Evolutionary conservation across 1,140 invertebrate genomes (phyloP), one percentile per base, ranked within the genome.

Genomic region (Micrasema longulum): DNA sequence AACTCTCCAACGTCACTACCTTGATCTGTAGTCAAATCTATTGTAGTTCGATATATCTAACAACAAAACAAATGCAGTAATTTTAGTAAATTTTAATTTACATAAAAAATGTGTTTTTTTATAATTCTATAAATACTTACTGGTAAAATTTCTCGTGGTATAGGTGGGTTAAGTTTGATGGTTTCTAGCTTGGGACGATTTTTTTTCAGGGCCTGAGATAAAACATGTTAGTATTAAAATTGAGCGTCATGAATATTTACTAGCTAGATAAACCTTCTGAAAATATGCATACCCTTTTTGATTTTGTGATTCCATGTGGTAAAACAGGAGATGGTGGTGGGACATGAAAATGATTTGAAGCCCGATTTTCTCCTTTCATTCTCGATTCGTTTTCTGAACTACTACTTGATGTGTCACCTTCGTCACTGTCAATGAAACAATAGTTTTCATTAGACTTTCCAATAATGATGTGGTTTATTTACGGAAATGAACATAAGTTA

Each of bases 391-490:
- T 80, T 70, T 85, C 83, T 7, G 84, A 88, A 72, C 88, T 89
- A 72, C 88, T 91, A 20, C 89, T 91, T 16, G 90, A 91, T n/a
- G 90, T 89, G 73, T 91, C 91, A 14, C 91, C 92, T 80, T 93
- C 91, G 77, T 93, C 91, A 81, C 92, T 93, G 75, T 48, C 20
- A 9, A 48, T 18, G 11, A 48, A 48, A 20, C 16, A 1, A 4
- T 48, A 3, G 16, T 45, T 45, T n/a, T 45, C n/a, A 6, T 16
- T n/a, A 1, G 12, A 38, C 36, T 7, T 38, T n/a, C n/a, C n/a
- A 1, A 41, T 6, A 12, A 45, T 45, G 41, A 45, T 45, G 41
- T 3, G 12, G 2, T 45, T 2, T 12, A 6, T 45, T 45, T 45
- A 45, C 2, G 18, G 6, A 20, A 18, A 48, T 22, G 47, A 48